These are phyloP conservation scores for Danionella dracula DNA, from an alignment of 2,797 vertebrate species.

Conservation along the genomic window DNA sequence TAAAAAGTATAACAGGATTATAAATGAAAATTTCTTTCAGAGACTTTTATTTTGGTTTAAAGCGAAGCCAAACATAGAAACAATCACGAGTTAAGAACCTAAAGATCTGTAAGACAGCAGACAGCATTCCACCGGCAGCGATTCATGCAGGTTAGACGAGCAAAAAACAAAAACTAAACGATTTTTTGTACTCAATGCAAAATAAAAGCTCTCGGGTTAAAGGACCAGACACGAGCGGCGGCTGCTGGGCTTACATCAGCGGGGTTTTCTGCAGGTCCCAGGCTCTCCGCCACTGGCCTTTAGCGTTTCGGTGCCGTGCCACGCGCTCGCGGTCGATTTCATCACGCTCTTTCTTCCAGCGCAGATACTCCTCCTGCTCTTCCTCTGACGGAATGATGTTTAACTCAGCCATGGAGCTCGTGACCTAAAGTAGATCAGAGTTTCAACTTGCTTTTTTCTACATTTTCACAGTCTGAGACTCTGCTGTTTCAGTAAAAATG, in stretches of 20 bases:
- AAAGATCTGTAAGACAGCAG: conserved; percentile 31
- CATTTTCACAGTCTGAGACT: no score
- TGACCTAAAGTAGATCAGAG: conserved; percentile 48
- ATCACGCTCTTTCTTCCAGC: conserved; percentile 91
- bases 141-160: conserved; percentile 6
- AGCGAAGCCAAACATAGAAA: no score
- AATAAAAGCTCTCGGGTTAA: not conserved
- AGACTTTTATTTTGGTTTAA: no score
- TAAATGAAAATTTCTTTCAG: no score
- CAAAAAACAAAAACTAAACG: not conserved
- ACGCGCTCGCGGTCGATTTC: conserved; percentile 89
- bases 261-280: conserved; percentile 95
- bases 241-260: conserved; percentile 75
- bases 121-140: not conserved
- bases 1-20: no score
- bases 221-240: not conserved
- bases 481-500: no score
- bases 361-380: conserved; percentile 79
- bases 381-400: conserved; percentile 66
- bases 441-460: no score
- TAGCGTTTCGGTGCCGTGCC: conserved; percentile 87
- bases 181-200: not conserved
- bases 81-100: no score
- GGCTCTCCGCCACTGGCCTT: conserved; percentile 93
- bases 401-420: conserved; percentile 60